phyloP scores from a whole-genome alignment of 2,113 vertebrate species.

The Desmodus rotundus region DNA sequence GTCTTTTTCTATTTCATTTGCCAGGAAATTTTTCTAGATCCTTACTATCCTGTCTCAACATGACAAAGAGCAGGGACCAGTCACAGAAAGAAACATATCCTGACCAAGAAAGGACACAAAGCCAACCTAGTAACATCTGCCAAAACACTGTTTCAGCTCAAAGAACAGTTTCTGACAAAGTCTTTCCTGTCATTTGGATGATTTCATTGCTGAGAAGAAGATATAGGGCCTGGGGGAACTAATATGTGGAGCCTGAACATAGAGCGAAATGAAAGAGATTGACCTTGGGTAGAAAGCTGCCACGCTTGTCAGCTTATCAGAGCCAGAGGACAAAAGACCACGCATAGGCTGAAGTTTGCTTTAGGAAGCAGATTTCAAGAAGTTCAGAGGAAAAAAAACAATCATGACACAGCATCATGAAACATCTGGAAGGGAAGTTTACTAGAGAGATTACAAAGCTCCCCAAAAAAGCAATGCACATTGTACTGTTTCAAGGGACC shows the following conservation, averaged over 20 bases:
- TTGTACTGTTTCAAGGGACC: neutral
- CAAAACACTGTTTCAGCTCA: neutral
- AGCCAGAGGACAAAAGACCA: neutral
- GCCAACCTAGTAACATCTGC: neutral
- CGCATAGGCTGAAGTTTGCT: neutral
- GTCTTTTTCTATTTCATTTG: no score
- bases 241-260: neutral
- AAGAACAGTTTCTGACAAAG: neutral
- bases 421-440: constrained; percentile 56
- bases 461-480: neutral
- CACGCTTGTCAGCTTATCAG: neutral
- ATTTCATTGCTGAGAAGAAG: neutral
- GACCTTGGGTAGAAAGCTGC: neutral
- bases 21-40: no score
- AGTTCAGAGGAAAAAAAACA: neutral
- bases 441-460: neutral
- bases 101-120: neutral
- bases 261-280: neutral
- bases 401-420: constrained; percentile 10
- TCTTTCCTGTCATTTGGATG: neutral
- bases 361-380: constrained; percentile 47
- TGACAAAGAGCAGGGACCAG: neutral
- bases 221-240: neutral
- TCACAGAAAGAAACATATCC: neutral
- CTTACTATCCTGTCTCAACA: no score